Base-by-base conservation (phyloP, 2,113 vertebrate genomes). In the Prietella phreatophila region DNA sequence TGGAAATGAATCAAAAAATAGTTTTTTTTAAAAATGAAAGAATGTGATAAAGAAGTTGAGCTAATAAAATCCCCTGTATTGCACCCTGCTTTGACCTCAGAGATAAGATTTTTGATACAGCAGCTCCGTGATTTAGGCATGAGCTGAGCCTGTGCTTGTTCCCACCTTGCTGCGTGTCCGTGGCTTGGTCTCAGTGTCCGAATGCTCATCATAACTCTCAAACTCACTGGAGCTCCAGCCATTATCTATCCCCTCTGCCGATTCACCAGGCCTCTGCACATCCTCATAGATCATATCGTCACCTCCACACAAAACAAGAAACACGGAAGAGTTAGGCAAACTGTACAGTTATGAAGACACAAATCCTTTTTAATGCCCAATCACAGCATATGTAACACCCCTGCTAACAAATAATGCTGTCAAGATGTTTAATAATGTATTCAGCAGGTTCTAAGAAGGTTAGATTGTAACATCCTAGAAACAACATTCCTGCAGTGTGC, bases 171-270 rank as follows among this genome's bases (percentile, higher is more conserved):
- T 93, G 60, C 90, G 91, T 36, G 89, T 67, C 47, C 87, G 86
- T 20, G 60, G 83, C 83, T 93, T 94, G 86, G 83, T 92, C 88
- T 96, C 95, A 39, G 30, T 89, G 63, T 96, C 96, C 0, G 96
- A 97, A 30, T 95, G 96, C 76, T 97, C 96, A 0, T 96, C 96
- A 90, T 97, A 97, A 92, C 96, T 97, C 94, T 97, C 97, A 0
- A 97, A 97, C 86, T 97, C 96, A 0, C 96, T 97, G 92, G 96
- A 97, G 93, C 96, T 97, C 97, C 96, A 97, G 87, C 96, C 95
- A 75, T 96, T 88, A 42, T 96, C 95, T 27, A 95, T 90, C 0
- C 88, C 75, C 0, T 88, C 90, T 13, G 56, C 91, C 9, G 53
- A 89, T 0, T 76, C 91, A 22, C 92, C 93, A 0, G 92, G 91